phyloP scores from a whole-genome alignment of 1,140 invertebrate genomes.

The Platyscapa corneri region DNA sequence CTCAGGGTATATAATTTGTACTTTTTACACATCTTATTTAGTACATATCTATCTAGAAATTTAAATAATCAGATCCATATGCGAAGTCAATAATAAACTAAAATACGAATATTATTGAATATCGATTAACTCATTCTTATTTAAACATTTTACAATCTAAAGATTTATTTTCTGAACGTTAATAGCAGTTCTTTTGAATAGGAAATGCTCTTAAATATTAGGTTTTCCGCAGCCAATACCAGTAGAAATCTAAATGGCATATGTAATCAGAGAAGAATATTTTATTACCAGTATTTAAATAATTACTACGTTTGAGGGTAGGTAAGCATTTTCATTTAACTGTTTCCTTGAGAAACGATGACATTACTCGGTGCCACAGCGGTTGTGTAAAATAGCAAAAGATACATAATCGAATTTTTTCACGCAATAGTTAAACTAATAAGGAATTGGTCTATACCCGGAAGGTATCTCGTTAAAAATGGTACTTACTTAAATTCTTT shows the following conservation, averaged over 20 bases:
- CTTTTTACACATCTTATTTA: no score
- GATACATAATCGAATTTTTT: constrained; percentile 17
- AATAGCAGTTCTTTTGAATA: not conserved
- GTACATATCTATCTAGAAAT: no score
- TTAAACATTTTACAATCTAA: not conserved
- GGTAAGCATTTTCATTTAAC: constrained; percentile 12
- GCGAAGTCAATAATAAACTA: not conserved
- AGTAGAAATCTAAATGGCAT: not conserved
- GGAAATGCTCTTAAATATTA: not conserved
- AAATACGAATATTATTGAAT: not conserved
- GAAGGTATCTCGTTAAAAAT: not conserved
- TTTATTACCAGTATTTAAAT: constrained; percentile 13
- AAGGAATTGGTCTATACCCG: not conserved
- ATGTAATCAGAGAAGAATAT: constrained; percentile 4
- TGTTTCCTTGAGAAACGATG: constrained; percentile 12
- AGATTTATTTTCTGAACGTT: not conserved
- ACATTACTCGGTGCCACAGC: not conserved
- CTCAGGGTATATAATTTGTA: no score
- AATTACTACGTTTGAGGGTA: constrained; percentile 8
- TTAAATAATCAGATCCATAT: no score
- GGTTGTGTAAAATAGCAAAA: not conserved
- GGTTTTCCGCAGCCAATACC: not conserved
- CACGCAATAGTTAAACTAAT: not conserved
- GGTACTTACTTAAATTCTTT: not conserved
- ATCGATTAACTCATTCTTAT: not conserved